These are phyloP conservation scores for Ceramica pisi DNA, from an alignment of 2,888 invertebrate genomes.

Conservation along the genomic window DNA sequence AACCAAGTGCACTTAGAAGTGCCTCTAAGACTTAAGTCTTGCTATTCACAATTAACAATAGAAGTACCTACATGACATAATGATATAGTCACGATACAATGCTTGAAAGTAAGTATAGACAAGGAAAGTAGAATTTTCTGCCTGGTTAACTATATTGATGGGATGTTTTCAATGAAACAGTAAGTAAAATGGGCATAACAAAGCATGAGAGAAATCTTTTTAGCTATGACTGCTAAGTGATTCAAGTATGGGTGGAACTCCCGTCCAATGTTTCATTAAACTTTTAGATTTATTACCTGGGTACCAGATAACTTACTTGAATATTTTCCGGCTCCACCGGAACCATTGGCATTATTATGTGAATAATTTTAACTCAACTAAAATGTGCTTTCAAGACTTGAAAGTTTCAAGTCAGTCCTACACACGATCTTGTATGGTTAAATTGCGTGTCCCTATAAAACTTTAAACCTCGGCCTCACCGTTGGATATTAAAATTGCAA, in stretches of 20 bases:
- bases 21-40: not conserved
- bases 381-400: not conserved
- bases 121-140: slow-evolving; percentile 57
- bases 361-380: not conserved
- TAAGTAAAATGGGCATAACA: slow-evolving; percentile 45
- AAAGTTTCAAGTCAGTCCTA: not conserved
- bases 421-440: too few species aligned
- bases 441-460: too few species aligned
- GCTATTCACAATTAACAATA: slow-evolving; percentile 25
- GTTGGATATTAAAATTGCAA: too few species aligned
- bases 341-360: not conserved
- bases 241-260: not conserved
- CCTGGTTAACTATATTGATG: slow-evolving; percentile 51
- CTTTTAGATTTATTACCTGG: too few species aligned
- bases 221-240: not conserved
- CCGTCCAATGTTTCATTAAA: not conserved
- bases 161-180: slow-evolving; percentile 47
- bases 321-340: too few species aligned
- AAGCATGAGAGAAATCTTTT: slow-evolving; percentile 25
- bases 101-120: slow-evolving; percentile 7
- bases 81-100: slow-evolving; percentile 15
- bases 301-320: not conserved
- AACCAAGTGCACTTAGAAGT: too few species aligned
- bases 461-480: too few species aligned
- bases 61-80: not conserved